A percentile compares a stretch with the other conserved stretches of the same genome.
These are phyloP conservation scores for Callorhinus ursinus DNA, from an alignment of 2,113 vertebrate species.

Conservation along the genomic window DNA sequence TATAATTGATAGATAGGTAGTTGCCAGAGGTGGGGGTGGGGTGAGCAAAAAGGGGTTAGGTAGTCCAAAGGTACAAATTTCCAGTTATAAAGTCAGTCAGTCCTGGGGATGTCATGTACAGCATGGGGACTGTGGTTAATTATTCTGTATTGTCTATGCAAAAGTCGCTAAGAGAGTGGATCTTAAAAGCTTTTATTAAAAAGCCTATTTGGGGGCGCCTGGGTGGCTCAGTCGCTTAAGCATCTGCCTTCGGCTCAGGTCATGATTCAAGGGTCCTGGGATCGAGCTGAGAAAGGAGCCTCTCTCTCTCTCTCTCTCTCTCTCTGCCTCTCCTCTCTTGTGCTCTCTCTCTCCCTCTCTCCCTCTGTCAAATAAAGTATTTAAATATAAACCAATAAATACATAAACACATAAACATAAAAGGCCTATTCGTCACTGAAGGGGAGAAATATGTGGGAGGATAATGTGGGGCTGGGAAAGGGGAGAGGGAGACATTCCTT, in stretches of 20 bases:
- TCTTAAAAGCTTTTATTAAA: neutral
- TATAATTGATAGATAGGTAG: neutral
- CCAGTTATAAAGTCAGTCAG: neutral
- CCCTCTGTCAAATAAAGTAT: neutral
- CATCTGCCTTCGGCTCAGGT: neutral
- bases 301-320: neutral
- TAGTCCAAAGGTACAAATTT: neutral
- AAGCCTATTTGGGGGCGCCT: neutral
- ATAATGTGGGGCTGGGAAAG: neutral
- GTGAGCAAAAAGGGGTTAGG: neutral
- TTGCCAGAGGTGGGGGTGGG: neutral
- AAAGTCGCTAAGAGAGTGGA: neutral
- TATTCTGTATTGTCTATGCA: neutral
- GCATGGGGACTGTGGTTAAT: neutral
- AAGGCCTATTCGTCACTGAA: neutral
- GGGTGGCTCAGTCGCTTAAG: neutral
- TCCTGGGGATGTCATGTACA: neutral
- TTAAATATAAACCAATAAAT: too few relatives aligned
- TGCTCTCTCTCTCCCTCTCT: neutral
- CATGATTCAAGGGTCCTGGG: neutral
- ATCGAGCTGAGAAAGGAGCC: neutral
- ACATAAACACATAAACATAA: too few relatives aligned
- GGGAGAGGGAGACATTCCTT: neutral
- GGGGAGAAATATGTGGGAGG: neutral
- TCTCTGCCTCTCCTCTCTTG: neutral